Evolutionary conservation across 2,113 vertebrate species (phyloP).

Genomic region (Hystrix cristata): DNA sequence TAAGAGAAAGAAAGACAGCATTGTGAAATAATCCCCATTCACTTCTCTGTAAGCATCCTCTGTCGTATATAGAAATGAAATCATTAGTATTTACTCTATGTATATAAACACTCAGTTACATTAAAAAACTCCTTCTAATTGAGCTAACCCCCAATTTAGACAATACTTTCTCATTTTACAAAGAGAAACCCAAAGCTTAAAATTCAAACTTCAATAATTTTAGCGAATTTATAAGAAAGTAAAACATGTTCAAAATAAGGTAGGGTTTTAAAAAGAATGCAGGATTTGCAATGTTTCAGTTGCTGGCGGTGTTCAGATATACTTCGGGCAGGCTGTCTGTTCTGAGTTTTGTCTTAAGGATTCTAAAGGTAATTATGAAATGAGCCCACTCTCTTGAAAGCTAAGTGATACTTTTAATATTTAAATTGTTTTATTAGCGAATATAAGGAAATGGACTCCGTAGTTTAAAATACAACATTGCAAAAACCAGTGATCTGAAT

Average conservation of each 20-base stretch:
- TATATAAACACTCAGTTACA: background rate
- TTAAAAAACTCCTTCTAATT: background rate
- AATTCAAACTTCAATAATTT: background rate
- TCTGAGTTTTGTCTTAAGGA: background rate
- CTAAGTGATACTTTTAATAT: background rate
- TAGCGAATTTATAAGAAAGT: slow-evolving; percentile 20
- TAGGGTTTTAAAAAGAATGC: slow-evolving; percentile 33
- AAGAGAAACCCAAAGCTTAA: slow-evolving; percentile 10
- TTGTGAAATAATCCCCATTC: slow-evolving; percentile 31
- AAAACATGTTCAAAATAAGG: background rate
- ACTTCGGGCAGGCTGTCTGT: background rate
- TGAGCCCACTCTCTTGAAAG: background rate
- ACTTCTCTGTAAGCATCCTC: background rate
- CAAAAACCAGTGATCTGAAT: background rate
- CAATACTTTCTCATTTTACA: slow-evolving; percentile 36
- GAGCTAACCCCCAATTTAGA: background rate
- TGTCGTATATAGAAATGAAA: slow-evolving; percentile 36
- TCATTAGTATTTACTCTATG: background rate
- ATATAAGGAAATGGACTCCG: background rate
- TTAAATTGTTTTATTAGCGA: slow-evolving; percentile 39
- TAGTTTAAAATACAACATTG: background rate
- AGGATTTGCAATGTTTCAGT: background rate
- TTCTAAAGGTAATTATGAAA: slow-evolving; percentile 18
- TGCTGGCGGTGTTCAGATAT: background rate
- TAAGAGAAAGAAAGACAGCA: background rate